Base-by-base conservation (phyloP, 2,113 vertebrate genomes). In the Numenius arquata region DNA sequence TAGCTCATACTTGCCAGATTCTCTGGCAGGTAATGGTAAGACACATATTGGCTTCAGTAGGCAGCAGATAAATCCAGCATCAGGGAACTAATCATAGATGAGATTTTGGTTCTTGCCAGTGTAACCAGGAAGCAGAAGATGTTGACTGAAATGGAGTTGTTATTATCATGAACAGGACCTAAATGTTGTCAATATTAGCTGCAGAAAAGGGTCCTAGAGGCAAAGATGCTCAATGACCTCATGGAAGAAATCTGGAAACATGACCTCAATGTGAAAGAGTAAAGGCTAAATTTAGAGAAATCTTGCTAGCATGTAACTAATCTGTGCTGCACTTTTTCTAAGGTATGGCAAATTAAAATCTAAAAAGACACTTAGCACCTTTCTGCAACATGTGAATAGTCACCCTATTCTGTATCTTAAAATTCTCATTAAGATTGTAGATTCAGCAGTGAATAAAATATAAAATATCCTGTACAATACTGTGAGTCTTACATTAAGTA, bases 401-500 rank as follows among this genome's bases (percentile, higher is more conserved):
- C 13, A 4, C 58, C 53, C 43, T 25, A 45, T 43, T 65, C 48
- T 91, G 11, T 59, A 65, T 61, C 11, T 93, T 68, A n/a, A 95
- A 95, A 68, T 76, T 93, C 55, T 95, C 79, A 92, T 94, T 96
- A 89, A 78, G 70, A 73, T 22, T 73, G 45, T 47, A 67, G 70
- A 62, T 81, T 89, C 75, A 81, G 45, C 41, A 80, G 26, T 38
- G 82, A 85, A 48, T 87, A 83, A 89, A 95, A 90, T 67, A 67
- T 8, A 75, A 89, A 88, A 66, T 48, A 83, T 23, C 14, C n/a
- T 56, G 48, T 75, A 58, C 53, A 80, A 72, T 75, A 50, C 55
- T 76, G 56, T 47, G 47, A 84, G 27, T 68, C 93, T 90, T 90
- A 90, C 92, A 90, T 90, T 86, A 90, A 90, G 30, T n/a, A 38